A percentile compares a stretch with the other conserved stretches of the same genome.
phyloP scores from a whole-genome alignment of 2,113 vertebrate genomes.

The human region DNA sequence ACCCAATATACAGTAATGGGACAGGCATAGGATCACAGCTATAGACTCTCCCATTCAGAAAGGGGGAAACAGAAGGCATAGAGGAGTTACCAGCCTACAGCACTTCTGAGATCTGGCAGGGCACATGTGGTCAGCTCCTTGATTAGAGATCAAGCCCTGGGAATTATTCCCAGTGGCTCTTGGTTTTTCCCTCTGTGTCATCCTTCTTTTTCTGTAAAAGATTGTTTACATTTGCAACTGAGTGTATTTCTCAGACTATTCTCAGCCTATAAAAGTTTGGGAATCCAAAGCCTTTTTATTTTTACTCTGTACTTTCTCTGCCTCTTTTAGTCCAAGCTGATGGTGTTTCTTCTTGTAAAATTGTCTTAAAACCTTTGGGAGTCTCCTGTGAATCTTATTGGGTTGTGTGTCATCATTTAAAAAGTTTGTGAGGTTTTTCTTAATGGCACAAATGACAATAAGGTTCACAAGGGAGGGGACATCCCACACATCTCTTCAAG shows the following conservation, averaged over 20 bases:
- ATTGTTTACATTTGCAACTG: neutral
- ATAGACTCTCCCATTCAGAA: neutral
- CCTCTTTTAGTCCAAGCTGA: neutral
- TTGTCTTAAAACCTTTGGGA: neutral
- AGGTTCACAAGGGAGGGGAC: neutral
- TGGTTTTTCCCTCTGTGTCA: neutral
- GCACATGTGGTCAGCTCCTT: neutral
- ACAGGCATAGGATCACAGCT: too few species aligned
- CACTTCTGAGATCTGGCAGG: neutral
- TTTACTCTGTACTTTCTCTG: neutral
- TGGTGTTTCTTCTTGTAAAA: neutral
- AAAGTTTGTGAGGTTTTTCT: too few species aligned
- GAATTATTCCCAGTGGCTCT: neutral
- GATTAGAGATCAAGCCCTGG: neutral
- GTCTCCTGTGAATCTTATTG: neutral
- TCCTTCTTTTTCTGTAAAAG: neutral
- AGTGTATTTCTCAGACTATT: neutral
- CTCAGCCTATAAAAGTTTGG: neutral
- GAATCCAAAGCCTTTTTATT: neutral
- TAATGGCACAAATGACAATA: too few species aligned
- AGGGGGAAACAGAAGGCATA: neutral
- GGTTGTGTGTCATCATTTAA: neutral
- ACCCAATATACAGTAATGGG: fast-evolving
- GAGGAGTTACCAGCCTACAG: neutral
- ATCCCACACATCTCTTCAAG: neutral